phyloP scores from a whole-genome alignment of 2,797 vertebrate genomes.

The Xyrichtys novacula region DNA sequence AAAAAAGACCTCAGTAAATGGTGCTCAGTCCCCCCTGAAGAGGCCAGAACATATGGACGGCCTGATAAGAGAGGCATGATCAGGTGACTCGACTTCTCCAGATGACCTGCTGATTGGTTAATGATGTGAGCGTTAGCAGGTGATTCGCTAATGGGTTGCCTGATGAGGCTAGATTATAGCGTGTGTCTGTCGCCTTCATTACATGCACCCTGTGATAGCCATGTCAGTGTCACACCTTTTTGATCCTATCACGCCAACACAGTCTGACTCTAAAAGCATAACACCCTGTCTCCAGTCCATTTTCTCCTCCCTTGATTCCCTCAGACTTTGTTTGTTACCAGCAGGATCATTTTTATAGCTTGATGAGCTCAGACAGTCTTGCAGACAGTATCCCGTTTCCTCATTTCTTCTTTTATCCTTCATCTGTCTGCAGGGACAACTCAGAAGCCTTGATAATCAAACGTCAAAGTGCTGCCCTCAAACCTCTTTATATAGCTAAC shows the following conservation, averaged over 20 bases:
- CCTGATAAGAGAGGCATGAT: conserved; percentile 59
- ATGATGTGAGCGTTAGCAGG: conserved; percentile 73
- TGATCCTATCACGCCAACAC: conserved; percentile 63
- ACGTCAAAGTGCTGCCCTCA: conserved; percentile 26
- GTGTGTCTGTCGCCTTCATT: conserved; percentile 50
- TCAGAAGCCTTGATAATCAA: conserved; percentile 36
- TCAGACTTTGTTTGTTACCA: conserved; percentile 48
- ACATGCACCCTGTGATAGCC: conserved; percentile 62
- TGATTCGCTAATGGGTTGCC: conserved; percentile 73
- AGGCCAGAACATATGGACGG: conserved; percentile 57
- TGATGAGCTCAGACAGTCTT: conserved; percentile 54
- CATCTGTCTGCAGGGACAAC: conserved; percentile 46
- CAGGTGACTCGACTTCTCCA: conserved; percentile 57
- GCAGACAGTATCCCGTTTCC: conserved; percentile 18
- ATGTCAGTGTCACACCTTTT: conserved; percentile 71
- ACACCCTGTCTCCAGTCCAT: conserved; percentile 14
- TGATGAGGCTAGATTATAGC: conserved; percentile 68
- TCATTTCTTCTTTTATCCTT: conserved; percentile 38
- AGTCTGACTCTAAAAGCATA: conserved; percentile 63
- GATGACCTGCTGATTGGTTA: conserved; percentile 75
- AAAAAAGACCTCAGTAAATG: conserved; percentile 14
- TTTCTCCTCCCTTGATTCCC: conserved; percentile 41
- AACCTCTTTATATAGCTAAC: conserved; percentile 38
- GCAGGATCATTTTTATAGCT: conserved; percentile 43
- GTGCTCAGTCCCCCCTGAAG: conserved; percentile 15